Percentiles rank a stretch among this genome's conserved stretches.
Evolutionary conservation across 2,797 vertebrate species (phyloP).

Genomic region (Bovichtus diacanthus): DNA sequence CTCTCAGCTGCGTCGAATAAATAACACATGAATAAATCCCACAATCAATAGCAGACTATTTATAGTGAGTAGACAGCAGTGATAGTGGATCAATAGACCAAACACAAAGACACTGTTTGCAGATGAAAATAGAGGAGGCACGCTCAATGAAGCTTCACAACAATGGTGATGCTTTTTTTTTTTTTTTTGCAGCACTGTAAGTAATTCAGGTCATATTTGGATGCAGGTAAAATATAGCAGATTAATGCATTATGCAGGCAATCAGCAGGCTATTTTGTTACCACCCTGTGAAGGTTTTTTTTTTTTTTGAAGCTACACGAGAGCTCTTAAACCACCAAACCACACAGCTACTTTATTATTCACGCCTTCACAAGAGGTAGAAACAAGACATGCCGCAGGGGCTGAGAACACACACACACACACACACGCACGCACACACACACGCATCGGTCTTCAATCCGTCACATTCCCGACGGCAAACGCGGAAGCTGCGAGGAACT

Average conservation of each 20-base stretch:
- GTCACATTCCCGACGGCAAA: constrained; percentile 17
- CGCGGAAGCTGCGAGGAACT: neutral
- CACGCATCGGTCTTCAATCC: constrained; percentile 12
- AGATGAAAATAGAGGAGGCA: constrained; percentile 46
- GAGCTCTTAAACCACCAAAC: constrained; percentile 13
- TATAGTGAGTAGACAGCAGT: constrained; percentile 43
- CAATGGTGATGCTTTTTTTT: neutral
- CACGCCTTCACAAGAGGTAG: constrained; percentile 19
- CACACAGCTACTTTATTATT: constrained; percentile 61
- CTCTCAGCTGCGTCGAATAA: constrained; percentile 19
- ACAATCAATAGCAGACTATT: constrained; percentile 54
- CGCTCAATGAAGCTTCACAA: constrained; percentile 28
- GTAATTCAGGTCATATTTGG: constrained; percentile 2
- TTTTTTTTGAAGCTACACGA: constrained; percentile 21
- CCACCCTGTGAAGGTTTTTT: neutral
- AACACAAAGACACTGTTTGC: constrained; percentile 53
- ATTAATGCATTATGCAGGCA: constrained; percentile 15
- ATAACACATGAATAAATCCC: constrained; percentile 56
- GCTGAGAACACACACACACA: constrained; percentile 12
- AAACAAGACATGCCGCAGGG: constrained; percentile 18
- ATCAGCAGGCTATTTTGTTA: constrained; percentile 25
- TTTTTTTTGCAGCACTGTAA: neutral
- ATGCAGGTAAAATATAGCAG: constrained; percentile 9
- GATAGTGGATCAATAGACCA: constrained; percentile 48
- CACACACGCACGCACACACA: constrained; percentile 26